phyloP scores from a whole-genome alignment of 2,113 vertebrate genomes.

The Lota lota region DNA sequence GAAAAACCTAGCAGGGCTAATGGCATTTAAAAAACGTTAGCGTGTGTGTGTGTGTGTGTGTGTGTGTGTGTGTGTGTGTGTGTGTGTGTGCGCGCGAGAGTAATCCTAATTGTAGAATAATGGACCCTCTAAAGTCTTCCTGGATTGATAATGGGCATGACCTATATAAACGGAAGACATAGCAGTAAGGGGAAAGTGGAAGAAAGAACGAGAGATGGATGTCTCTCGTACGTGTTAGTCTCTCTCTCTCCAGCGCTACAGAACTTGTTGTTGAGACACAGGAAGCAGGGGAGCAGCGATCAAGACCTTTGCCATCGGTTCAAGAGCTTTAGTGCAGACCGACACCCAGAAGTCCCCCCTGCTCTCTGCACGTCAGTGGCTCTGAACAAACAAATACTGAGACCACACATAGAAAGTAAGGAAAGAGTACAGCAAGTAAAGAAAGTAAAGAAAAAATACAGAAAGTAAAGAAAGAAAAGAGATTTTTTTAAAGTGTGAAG shows the following conservation, averaged over 20 bases:
- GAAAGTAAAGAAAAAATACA: no score
- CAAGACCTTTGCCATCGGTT: constrained; percentile 39
- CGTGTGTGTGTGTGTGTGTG: no score
- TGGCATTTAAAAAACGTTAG: background rate
- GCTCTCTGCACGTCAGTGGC: no score
- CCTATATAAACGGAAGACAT: background rate
- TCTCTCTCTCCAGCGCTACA: constrained; percentile 56
- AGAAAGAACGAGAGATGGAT: constrained; percentile 16
- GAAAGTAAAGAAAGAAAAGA: no score
- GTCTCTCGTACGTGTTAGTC: background rate
- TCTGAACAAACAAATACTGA: constrained; percentile 57
- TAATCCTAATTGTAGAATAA: background rate
- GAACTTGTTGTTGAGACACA: constrained; percentile 54
- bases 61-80: no score
- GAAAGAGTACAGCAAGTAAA: no score
- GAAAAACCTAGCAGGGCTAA: background rate
- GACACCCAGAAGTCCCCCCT: no score
- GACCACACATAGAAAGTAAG: background rate
- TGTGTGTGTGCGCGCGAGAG: no score
- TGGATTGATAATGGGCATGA: background rate
- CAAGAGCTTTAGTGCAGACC: no score
- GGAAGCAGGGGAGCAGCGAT: constrained; percentile 52
- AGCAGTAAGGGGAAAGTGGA: background rate
- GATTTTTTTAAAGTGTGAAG: no score
- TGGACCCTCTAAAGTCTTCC: constrained; percentile 7